Conservation (phyloP, 2,888 invertebrate species). For the Petrophora chlorosata region DNA sequence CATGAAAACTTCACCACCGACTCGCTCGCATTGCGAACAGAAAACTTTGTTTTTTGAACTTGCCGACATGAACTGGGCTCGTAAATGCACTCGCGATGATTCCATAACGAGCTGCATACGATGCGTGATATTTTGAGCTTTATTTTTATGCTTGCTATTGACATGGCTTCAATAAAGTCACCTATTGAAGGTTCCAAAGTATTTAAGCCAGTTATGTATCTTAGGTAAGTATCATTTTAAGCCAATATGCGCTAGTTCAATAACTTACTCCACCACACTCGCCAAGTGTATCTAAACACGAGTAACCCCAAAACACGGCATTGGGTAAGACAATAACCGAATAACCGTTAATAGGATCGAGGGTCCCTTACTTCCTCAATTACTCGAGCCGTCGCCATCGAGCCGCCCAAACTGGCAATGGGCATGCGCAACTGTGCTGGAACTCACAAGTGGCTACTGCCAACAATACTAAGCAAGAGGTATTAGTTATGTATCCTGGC, state of each 20-base stretch:
- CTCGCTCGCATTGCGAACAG: slow-evolving; percentile 45
- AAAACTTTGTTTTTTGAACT: slow-evolving; percentile 43
- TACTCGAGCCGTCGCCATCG: slow-evolving; percentile 34
- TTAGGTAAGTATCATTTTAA: too few species aligned
- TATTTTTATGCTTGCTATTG: neutral
- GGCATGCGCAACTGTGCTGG: slow-evolving; percentile 41
- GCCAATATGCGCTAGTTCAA: too few species aligned
- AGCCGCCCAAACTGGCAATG: slow-evolving; percentile 34
- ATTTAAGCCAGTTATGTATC: too few species aligned
- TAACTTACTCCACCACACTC: too few species aligned
- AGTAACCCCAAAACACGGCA: slow-evolving; percentile 9
- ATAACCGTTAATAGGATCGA: slow-evolving; percentile 45
- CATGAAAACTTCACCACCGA: slow-evolving; percentile 45
- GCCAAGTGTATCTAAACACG: neutral
- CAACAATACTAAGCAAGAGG: slow-evolving; percentile 7
- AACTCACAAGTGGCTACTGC: slow-evolving; percentile 16
- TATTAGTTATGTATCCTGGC: slow-evolving; percentile 3
- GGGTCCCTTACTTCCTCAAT: slow-evolving; percentile 44
- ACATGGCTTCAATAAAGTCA: too few species aligned
- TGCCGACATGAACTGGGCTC: slow-evolving; percentile 29
- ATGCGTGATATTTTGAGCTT: slow-evolving; percentile 10
- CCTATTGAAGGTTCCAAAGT: too few species aligned
- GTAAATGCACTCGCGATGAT: slow-evolving; percentile 30
- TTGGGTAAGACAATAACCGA: slow-evolving; percentile 32
- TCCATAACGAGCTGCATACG: slow-evolving; percentile 22